Evolutionary conservation across 2,797 vertebrate species (phyloP), one percentile per base, ranked within the genome.

Genomic region (Gila robusta): DNA sequence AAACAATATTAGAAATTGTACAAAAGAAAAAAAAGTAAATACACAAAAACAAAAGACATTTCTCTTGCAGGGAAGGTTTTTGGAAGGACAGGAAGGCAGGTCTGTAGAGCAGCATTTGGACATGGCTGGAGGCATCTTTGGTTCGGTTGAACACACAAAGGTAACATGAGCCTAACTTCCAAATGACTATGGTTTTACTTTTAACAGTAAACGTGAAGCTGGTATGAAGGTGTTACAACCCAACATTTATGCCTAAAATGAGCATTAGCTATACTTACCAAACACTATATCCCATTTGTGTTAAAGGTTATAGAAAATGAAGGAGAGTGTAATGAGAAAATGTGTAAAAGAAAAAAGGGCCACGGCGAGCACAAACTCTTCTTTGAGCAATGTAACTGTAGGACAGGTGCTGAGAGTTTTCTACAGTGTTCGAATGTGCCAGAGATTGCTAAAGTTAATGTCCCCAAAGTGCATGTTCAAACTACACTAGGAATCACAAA

Each of bases 81-180:
- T 95, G 96, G 95, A 98, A 99, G 98, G 97, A 98, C 97, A 95
- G 95, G 97, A 98, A 98, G 98, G 97, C 97, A 97, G 96, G 97
- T 97, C 96, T 96, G 95, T 94, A 96, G 95, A 99, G 98, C 98
- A 99, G 98, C 98, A 99, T 98, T 93, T 96, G 96, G 96, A 96
- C 97, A 97, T 97, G 97, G 97, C 97, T 97, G 95, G 97, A 98
- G 97, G 97, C 96, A 95, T 99, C 98, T 99, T 99, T 99, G 98
- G 98, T 99, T 98, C 96, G 94, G 95, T 97, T 96, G 93, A 96
- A 98, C 97, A 97, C 96, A 97, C 94, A 89, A 92, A 96, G 94
- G 94, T 96, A 96, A 97, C 96, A 94, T 91, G 88, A 96, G 96
- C 95, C 64, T 66, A 66, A 66, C 96, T 95, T 97, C 96, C 96